Conservation (phyloP, 1,140 invertebrate genomes). For the Sarcophaga peregrina region DNA sequence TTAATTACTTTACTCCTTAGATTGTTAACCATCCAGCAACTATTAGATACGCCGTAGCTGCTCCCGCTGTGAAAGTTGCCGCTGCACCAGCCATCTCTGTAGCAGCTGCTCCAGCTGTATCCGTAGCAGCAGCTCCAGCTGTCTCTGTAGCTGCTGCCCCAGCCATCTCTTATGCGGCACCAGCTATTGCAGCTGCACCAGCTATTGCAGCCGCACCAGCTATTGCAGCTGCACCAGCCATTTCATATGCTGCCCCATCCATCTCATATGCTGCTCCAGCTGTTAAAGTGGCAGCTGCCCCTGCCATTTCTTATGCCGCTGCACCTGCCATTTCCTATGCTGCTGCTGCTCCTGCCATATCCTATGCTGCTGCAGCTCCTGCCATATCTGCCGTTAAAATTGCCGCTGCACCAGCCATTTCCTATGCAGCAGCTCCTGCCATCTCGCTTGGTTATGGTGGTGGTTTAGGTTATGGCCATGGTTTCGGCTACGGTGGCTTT, state of each 20-base stretch:
- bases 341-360: too few species aligned
- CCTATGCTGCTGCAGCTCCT: slow-evolving; percentile 16
- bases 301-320: slow-evolving; percentile 48
- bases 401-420: slow-evolving; percentile 29
- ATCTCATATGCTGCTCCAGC: slow-evolving; percentile 33
- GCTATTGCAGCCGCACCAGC: neutral
- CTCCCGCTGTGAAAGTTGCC: slow-evolving; percentile 46
- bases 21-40: slow-evolving; percentile 25
- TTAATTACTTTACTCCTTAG: neutral
- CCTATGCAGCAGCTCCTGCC: neutral
- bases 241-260: neutral
- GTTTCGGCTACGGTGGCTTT: slow-evolving; percentile 18
- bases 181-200: neutral
- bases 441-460: slow-evolving; percentile 18
- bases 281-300: slow-evolving; percentile 41
- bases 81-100: slow-evolving; percentile 46
- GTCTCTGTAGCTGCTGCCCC: slow-evolving; percentile 12
- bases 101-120: slow-evolving; percentile 33
- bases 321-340: neutral
- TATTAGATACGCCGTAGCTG: slow-evolving; percentile 18
- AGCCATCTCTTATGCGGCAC: slow-evolving; percentile 31
- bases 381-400: slow-evolving; percentile 22
- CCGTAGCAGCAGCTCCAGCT: too few species aligned
- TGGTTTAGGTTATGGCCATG: slow-evolving; percentile 28
- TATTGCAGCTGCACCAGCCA: neutral